These are phyloP conservation scores for Argyresthia albistria DNA, from an alignment of 2,888 invertebrate genomes.

Conservation along the genomic window DNA sequence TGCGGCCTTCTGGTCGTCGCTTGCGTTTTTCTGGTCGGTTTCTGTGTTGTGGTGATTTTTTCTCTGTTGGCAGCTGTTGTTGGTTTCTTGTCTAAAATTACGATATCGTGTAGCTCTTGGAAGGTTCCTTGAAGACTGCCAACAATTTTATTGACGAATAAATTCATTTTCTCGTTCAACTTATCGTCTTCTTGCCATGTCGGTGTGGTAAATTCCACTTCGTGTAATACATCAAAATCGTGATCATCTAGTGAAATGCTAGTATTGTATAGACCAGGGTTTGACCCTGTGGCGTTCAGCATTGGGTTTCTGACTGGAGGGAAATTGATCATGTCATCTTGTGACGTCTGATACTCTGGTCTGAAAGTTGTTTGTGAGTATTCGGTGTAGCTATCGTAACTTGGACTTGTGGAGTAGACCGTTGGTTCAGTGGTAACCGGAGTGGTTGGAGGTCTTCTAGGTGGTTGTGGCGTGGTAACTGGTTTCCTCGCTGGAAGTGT, in stretches of 20 bases:
- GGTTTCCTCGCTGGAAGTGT: no score
- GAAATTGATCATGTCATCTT: slow-evolving; percentile 83
- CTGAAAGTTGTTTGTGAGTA: slow-evolving; percentile 43
- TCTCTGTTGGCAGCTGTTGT: slow-evolving; percentile 28
- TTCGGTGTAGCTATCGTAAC: slow-evolving; percentile 40
- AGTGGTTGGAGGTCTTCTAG: slow-evolving; percentile 13
- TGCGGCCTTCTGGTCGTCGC: slow-evolving; percentile 53
- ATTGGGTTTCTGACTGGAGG: slow-evolving; percentile 90
- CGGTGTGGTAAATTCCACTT: slow-evolving; percentile 82
- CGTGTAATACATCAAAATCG: slow-evolving; percentile 59
- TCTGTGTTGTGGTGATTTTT: slow-evolving; percentile 42
- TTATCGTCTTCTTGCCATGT: slow-evolving; percentile 82
- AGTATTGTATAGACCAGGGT: slow-evolving; percentile 56
- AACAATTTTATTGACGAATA: slow-evolving; percentile 87
- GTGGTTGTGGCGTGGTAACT: slow-evolving; percentile 15
- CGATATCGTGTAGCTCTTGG: slow-evolving; percentile 83
- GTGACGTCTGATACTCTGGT: slow-evolving; percentile 75
- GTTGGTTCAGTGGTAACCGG: slow-evolving; percentile 37
- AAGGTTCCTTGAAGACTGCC: slow-evolving; percentile 88
- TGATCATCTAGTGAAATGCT: slow-evolving; percentile 68
- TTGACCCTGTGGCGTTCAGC: slow-evolving; percentile 78
- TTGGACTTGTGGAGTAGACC: slow-evolving; percentile 28
- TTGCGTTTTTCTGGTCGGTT: slow-evolving; percentile 41
- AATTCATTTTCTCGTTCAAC: slow-evolving; percentile 84
- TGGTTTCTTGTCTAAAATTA: slow-evolving; percentile 65